phyloP scores from a whole-genome alignment of 2,888 invertebrate species.

The Xanthorhoe spadicearia region DNA sequence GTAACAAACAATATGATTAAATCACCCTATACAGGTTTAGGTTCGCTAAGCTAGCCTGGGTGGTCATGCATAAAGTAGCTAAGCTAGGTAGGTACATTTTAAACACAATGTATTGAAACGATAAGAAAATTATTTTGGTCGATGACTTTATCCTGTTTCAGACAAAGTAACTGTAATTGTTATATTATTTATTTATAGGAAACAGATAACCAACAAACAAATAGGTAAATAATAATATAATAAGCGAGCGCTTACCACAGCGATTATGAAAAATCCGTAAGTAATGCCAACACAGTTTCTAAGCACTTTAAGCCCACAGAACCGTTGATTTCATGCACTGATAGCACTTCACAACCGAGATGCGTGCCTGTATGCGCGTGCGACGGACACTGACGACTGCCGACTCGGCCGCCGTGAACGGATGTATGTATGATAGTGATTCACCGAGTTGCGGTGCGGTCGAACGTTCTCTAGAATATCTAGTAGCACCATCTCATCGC shows the following conservation, averaged over 20 bases:
- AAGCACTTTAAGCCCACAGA: conserved; percentile 62
- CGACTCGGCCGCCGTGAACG: conserved; percentile 58
- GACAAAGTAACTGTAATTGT: background rate
- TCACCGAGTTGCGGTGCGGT: conserved; percentile 65
- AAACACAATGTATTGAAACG: conserved; percentile 5
- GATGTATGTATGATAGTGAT: conserved; percentile 71
- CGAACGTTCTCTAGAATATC: conserved; percentile 65
- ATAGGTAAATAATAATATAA: background rate
- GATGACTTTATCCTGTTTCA: conserved; percentile 22
- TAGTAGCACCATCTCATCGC: conserved; percentile 54
- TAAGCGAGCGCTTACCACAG: conserved; percentile 45
- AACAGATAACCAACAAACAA: background rate
- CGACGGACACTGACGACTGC: conserved; percentile 62
- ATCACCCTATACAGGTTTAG: background rate
- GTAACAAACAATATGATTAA: background rate
- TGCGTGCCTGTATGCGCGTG: conserved; percentile 73
- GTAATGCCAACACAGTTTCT: conserved; percentile 50
- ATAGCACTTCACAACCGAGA: conserved; percentile 58
- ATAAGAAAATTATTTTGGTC: conserved; percentile 12
- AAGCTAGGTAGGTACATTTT: background rate
- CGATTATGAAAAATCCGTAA: conserved; percentile 44
- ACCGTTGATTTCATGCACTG: conserved; percentile 73
- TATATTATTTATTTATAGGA: background rate
- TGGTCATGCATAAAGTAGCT: background rate
- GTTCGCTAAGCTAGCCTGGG: background rate